phyloP scores from a whole-genome alignment of 2,888 invertebrate genomes.

The Acrobasis consociella region DNA sequence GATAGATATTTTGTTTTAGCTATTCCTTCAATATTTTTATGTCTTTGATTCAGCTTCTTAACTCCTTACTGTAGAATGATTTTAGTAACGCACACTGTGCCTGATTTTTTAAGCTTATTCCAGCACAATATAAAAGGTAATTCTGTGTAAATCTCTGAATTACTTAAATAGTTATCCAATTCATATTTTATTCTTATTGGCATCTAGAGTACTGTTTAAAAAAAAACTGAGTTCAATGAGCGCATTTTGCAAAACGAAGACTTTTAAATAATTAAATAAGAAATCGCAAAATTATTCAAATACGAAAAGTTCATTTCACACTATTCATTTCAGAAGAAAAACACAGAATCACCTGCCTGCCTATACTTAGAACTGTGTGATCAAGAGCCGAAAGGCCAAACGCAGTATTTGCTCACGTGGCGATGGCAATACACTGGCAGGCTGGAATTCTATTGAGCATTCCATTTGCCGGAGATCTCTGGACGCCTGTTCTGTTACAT shows the following conservation, averaged over 20 bases:
- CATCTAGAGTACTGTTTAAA: too few relatives aligned
- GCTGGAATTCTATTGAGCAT: conserved; percentile 8
- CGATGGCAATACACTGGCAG: neutral
- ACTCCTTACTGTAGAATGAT: too few relatives aligned
- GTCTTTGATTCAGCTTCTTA: too few relatives aligned
- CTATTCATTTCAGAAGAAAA: neutral
- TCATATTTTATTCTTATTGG: too few relatives aligned
- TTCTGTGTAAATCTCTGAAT: too few relatives aligned
- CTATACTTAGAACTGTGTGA: neutral
- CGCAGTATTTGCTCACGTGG: neutral
- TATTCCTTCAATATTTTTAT: too few relatives aligned
- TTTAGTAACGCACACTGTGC: too few relatives aligned
- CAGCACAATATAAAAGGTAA: neutral
- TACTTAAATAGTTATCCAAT: too few relatives aligned
- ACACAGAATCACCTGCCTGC: neutral
- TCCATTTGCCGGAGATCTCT: conserved; percentile 15
- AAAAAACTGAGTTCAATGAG: too few relatives aligned
- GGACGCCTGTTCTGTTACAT: conserved; percentile 14
- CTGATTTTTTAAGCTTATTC: too few relatives aligned
- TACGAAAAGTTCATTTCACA: neutral
- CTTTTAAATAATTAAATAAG: too few relatives aligned
- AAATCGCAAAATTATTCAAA: neutral
- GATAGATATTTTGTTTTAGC: neutral
- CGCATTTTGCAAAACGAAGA: too few relatives aligned
- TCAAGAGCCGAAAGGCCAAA: neutral